Evolutionary conservation across 2,797 vertebrate species (phyloP).

Genomic region (Sebastolobus altivelis): DNA sequence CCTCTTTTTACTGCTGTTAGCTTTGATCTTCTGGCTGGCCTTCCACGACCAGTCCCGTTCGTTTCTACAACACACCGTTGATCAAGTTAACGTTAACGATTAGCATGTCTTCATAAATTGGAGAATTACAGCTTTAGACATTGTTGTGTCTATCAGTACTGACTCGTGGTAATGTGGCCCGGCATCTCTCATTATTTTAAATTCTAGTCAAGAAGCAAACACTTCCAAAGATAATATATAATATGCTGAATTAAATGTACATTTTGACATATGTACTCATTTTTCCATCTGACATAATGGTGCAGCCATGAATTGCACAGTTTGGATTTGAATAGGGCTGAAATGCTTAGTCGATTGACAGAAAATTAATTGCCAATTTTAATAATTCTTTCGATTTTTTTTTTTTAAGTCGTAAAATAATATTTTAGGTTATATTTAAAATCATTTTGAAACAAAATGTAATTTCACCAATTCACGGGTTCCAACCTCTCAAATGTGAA

Average conservation of each 20-base stretch:
- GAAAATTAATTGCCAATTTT: not conserved
- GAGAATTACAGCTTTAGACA: not conserved
- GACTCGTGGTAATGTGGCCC: not conserved
- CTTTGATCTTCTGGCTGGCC: slow-evolving; percentile 94
- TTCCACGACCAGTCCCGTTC: slow-evolving; percentile 96
- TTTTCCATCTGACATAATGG: not conserved
- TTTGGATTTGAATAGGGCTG: not conserved
- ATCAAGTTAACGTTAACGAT: slow-evolving; percentile 2
- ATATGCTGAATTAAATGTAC: not conserved
- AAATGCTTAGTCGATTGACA: not conserved
- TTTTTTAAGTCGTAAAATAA: not conserved
- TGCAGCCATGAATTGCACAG: not conserved
- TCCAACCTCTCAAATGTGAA: not conserved
- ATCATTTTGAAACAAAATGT: not conserved
- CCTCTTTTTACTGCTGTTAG: slow-evolving; percentile 94
- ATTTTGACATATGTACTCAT: not conserved
- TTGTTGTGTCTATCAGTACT: not conserved
- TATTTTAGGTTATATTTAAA: not conserved
- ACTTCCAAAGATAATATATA: not conserved
- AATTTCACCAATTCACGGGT: not conserved
- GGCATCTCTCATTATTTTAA: not conserved
- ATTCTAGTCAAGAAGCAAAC: not conserved
- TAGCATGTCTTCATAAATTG: not conserved
- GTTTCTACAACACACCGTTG: slow-evolving; percentile 79
- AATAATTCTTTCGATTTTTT: not conserved